Evolutionary conservation across 2,888 invertebrate genomes (phyloP).

Genomic region (Acronicta psi): DNA sequence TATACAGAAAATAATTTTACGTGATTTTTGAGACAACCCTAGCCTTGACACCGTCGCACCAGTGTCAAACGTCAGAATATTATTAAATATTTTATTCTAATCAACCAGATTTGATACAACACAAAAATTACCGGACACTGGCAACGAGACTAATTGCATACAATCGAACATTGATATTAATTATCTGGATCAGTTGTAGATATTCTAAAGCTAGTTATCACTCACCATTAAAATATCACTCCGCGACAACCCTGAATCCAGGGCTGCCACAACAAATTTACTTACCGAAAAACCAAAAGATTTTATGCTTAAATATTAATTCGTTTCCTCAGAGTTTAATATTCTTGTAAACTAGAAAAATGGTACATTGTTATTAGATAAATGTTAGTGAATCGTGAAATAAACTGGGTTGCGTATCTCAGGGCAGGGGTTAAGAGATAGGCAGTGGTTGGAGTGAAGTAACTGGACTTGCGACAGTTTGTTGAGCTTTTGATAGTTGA

Average conservation of each 20-base stretch:
- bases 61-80: no score
- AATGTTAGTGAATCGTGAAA: constrained; percentile 34
- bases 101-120: no score
- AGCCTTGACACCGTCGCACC: no score
- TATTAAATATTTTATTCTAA: no score
- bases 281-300: constrained; percentile 6
- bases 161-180: no score
- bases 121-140: no score
- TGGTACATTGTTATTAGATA: constrained; percentile 33
- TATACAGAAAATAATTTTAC: no score
- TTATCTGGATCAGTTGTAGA: background rate
- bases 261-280: constrained; percentile 19
- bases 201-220: background rate
- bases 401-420: constrained; percentile 41
- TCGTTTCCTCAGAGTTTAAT: constrained; percentile 33
- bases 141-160: no score
- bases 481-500: constrained; percentile 19
- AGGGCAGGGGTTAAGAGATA: constrained; percentile 49
- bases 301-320: constrained; percentile 12
- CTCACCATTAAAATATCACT: no score
- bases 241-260: background rate
- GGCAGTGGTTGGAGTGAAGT: constrained; percentile 19
- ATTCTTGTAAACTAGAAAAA: constrained; percentile 38
- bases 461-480: constrained; percentile 37
- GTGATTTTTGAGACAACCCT: no score